Percentiles rank a stretch among this genome's conserved stretches.
These are phyloP conservation scores for Druceiella hillmani DNA, from an alignment of 2,888 invertebrate genomes.

Conservation along the genomic window DNA sequence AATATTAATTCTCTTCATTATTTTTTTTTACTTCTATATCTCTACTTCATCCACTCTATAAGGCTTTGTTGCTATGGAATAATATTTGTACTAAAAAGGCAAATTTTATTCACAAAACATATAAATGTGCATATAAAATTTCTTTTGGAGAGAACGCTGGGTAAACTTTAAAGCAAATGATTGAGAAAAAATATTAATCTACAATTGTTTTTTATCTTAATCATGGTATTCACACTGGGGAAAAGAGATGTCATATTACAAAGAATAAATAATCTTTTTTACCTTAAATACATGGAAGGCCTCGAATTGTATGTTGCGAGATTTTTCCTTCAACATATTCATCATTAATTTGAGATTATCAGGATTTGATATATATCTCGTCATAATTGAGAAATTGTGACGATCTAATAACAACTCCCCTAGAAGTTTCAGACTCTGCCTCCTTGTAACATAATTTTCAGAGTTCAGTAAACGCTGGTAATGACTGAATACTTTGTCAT, in stretches of 20 bases:
- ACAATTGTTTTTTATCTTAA: too few species aligned
- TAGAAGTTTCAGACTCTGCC: constrained; percentile 96
- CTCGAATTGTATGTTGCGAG: constrained; percentile 99
- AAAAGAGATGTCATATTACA: neutral
- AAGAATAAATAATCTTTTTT: constrained; percentile 22
- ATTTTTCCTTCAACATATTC: constrained; percentile 99
- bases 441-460: constrained; percentile 98
- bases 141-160: too few species aligned
- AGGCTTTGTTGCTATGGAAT: too few species aligned
- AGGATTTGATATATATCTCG: constrained; percentile 97
- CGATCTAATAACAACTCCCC: constrained; percentile 96
- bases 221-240: neutral
- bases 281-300: constrained; percentile 99
- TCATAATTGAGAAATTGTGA: constrained; percentile 99
- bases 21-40: too few species aligned
- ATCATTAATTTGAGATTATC: constrained; percentile 99
- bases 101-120: too few species aligned
- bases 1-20: too few species aligned
- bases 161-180: too few species aligned
- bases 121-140: too few species aligned
- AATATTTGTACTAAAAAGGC: too few species aligned
- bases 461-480: constrained; percentile 97
- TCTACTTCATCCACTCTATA: too few species aligned
- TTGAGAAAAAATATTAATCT: too few species aligned
- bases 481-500: constrained; percentile 95